Evolutionary conservation across 2,888 invertebrate species (phyloP), one percentile per base, ranked within the genome.

Genomic region (Strigamia maritima): DNA sequence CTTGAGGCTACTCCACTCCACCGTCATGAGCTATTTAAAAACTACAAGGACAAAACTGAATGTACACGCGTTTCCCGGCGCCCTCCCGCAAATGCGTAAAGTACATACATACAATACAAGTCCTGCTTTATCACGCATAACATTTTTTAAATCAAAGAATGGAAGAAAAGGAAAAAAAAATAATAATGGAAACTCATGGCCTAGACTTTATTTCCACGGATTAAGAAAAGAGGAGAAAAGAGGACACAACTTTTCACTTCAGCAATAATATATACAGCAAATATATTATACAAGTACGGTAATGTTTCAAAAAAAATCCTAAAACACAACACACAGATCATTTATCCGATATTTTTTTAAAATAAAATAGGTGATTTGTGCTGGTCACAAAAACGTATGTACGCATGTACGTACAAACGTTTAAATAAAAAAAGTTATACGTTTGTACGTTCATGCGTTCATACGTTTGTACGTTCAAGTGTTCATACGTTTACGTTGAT

Each of bases 161-260:
- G 19, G 24, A 22, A 65, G 24, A 65, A 24, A 12, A 65, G 12
- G 22, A 65, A 65, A 65, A 19, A 22, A 6, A 14, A 14, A 28
- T 6, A n/a, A 28, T 14, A 26, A 2, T 8, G 12, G 12, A 24
- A 70, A 16, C 12, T 12, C 12, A 28, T 26, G 70, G 70, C 70
- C 70, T 70, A 70, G 70, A 70, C 70, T 70, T 26, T 28, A 70
- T 70, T 70, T 70, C 70, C 70, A 70, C 70, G 70, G 14, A 28
- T 70, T 28, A 28, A n/a, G 22, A 26, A 16, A 28, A n/a, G 22
- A 26, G 6, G 8, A 6, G 54, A 54, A 19, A 54, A 70, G 70
- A 70, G 70, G 70, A 70, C 70, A 16, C 14, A 16, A 26, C 6
- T 3, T 28, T 28, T 26, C 12, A 16, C 28, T 70, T 70, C 6